Base-by-base conservation (phyloP, 2,113 vertebrate species). In the Rhynchomys soricoides region DNA sequence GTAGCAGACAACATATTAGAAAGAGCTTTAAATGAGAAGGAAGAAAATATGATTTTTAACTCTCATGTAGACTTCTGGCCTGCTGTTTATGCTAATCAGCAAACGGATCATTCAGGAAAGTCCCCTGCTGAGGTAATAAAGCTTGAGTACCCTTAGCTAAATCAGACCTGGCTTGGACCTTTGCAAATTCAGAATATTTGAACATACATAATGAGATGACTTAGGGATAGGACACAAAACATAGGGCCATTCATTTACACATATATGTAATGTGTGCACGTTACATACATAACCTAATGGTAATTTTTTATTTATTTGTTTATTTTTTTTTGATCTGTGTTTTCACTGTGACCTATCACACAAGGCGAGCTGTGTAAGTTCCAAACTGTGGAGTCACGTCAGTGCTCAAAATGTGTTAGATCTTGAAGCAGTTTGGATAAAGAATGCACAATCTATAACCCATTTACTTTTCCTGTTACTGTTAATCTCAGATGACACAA, bases 51-150 rank as follows among this genome's bases (percentile, higher is more conserved):
- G 13, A 55, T 71, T 19, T 71, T 70, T 70, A 96, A 79, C 78
- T 62, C 86, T 83, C 64, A 83, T 11, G 26, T 0, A 91, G 31
- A 88, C 17, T 73, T 88, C 34, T 12, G 71, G 2, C 12, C n/a
- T 71, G 24, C 78, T 92, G 15, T 68, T 95, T 97, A 43, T 91
- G 57, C 79, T 88, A 82, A 66, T 43, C 82, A 40, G 85, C 79
- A 91, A 83, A 75, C 2, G 91, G 55, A 81, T 90, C 52, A 75
- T 81, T 85, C 66, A 90, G 64, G 79, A 92, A 87, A 85, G 16
- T 17, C 91, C 45, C 75, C 8, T 24, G 3, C 26, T 92, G 34
- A 85, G 4, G 70, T 91, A 66, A 88, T 31, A 48, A 1, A 78
- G 15, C 3, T 15, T 85, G 16, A 57, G 7, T 43, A 10, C 43